Conservation (phyloP, 2,797 vertebrate genomes). For the Threskiornis aethiopicus region DNA sequence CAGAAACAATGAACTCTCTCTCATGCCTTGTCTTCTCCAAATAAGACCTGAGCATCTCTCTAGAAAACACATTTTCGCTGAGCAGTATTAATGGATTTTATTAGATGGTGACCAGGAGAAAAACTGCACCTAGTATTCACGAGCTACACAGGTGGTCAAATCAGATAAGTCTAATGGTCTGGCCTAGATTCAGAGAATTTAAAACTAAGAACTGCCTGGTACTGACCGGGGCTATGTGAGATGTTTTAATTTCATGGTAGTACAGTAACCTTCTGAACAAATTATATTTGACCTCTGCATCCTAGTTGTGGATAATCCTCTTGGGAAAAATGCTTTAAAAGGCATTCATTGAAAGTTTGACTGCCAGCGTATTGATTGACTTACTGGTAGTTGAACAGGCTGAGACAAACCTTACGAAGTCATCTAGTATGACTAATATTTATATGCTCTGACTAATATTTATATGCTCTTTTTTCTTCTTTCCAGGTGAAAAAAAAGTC, state of each 20-base stretch:
- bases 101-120: not conserved
- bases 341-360: not conserved
- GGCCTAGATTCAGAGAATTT: not conserved
- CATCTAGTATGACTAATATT: not conserved
- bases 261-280: not conserved
- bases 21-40: not conserved
- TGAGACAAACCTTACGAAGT: not conserved
- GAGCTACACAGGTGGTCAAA: not conserved
- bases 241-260: not conserved
- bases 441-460: not conserved
- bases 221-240: not conserved
- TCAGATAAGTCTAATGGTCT: not conserved
- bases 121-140: not conserved
- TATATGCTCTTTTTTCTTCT: not conserved
- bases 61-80: not conserved
- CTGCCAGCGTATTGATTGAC: not conserved
- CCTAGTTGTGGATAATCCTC: not conserved
- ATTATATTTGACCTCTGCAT: not conserved
- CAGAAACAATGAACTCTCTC: not conserved
- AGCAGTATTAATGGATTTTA: not conserved
- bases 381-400: not conserved
- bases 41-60: not conserved
- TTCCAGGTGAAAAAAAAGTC: not conserved
- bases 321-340: not conserved
- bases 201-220: not conserved